These are phyloP conservation scores for Phortica variegata DNA, from an alignment of 1,140 invertebrate genomes.

Conservation along the genomic window DNA sequence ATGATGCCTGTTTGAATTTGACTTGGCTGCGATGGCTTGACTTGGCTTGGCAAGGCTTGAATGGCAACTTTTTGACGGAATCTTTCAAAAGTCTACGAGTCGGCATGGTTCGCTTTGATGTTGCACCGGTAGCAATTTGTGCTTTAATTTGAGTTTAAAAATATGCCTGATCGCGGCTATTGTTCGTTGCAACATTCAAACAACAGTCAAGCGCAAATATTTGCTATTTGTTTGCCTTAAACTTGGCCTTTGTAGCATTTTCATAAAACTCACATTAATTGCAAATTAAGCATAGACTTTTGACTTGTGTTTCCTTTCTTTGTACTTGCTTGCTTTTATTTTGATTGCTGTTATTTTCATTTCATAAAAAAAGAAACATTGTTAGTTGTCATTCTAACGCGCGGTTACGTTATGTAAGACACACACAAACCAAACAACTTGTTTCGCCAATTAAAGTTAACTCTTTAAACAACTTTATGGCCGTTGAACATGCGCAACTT, in stretches of 20 bases:
- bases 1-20: slow-evolving; percentile 30
- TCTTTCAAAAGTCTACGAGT: slow-evolving; percentile 40
- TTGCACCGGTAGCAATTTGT: slow-evolving; percentile 51
- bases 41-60: not conserved
- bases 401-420: slow-evolving; percentile 20
- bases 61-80: slow-evolving; percentile 28
- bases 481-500: slow-evolving; percentile 1
- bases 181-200: slow-evolving; percentile 12
- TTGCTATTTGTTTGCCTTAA: too few relatives aligned
- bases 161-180: slow-evolving; percentile 38
- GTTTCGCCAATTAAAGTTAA: slow-evolving; percentile 28
- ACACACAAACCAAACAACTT: too few relatives aligned
- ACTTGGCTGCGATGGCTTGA: slow-evolving; percentile 4
- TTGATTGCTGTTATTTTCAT: slow-evolving; percentile 32
- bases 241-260: too few relatives aligned
- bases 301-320: too few relatives aligned
- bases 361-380: slow-evolving; percentile 9
- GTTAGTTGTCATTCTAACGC: slow-evolving; percentile 22
- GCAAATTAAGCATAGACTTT: too few relatives aligned
- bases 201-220: not conserved
- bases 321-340: too few relatives aligned
- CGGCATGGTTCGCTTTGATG: slow-evolving; percentile 40
- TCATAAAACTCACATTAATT: too few relatives aligned
- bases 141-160: slow-evolving; percentile 54
- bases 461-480: slow-evolving; percentile 7